phyloP scores from a whole-genome alignment of 2,888 invertebrate genomes.

The Drosophila meridionalis region DNA sequence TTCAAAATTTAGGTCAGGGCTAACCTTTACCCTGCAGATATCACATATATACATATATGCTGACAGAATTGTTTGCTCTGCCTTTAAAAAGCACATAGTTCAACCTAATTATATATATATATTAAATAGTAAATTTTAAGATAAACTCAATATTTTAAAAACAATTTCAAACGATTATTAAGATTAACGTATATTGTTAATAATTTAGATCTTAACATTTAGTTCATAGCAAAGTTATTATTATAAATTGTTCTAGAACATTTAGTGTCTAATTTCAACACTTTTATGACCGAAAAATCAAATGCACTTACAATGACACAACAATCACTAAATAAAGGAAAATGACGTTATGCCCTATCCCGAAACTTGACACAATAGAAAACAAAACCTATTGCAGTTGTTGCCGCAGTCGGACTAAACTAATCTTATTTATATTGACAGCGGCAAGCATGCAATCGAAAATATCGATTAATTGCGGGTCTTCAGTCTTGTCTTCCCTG shows the following conservation, averaged over 20 bases:
- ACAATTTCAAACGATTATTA: too few relatives aligned
- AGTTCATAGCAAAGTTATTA: too few relatives aligned
- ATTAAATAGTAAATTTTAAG: too few relatives aligned
- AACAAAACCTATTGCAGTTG: not conserved
- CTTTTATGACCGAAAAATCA: not conserved
- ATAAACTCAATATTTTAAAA: too few relatives aligned
- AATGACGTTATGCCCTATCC: conserved; percentile 1
- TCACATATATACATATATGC: not conserved
- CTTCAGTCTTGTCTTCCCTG: conserved; percentile 85
- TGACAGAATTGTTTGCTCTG: too few relatives aligned
- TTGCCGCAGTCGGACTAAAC: conserved; percentile 17
- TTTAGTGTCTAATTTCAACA: too few relatives aligned
- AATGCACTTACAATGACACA: not conserved
- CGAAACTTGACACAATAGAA: conserved; percentile 3
- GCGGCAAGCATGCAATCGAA: conserved; percentile 45
- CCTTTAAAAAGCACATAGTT: not conserved
- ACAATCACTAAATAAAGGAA: not conserved
- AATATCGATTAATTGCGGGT: conserved; percentile 81
- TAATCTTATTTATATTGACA: conserved; percentile 30
- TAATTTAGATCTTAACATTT: too few relatives aligned
- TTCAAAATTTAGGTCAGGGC: not conserved
- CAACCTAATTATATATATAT: not conserved
- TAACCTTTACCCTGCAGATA: not conserved
- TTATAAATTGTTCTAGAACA: too few relatives aligned
- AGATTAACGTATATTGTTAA: too few relatives aligned